A percentile compares a stretch with the other conserved stretches of the same genome.
These are phyloP conservation scores for Corythaixoides concolor DNA, from an alignment of 2,113 vertebrate genomes.

Conservation along the genomic window DNA sequence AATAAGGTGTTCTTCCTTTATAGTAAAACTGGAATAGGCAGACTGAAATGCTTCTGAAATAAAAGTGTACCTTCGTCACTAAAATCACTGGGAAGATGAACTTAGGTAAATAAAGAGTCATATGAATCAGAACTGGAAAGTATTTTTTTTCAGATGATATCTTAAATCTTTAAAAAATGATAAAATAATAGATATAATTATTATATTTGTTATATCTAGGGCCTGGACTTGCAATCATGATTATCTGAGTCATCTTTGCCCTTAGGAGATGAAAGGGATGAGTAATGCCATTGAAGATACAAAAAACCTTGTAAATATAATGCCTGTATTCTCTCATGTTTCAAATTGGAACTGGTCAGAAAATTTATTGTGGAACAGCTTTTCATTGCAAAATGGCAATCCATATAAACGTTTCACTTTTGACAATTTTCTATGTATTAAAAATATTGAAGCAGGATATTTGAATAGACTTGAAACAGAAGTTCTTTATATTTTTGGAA, in stretches of 20 bases:
- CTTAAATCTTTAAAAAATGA: background rate
- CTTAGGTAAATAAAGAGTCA: background rate
- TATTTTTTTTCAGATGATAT: background rate
- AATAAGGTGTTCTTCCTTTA: background rate
- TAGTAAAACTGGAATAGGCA: background rate
- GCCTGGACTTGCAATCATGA: background rate
- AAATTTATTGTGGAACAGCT: background rate
- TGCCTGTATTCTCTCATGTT: background rate
- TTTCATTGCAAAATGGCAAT: background rate
- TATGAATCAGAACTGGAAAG: background rate
- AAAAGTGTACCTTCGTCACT: background rate
- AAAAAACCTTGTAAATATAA: slow-evolving; percentile 22
- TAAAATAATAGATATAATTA: background rate
- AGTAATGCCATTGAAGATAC: background rate
- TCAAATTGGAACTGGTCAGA: background rate
- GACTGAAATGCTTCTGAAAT: background rate
- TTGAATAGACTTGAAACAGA: background rate
- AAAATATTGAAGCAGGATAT: background rate
- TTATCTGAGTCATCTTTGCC: slow-evolving; percentile 16
- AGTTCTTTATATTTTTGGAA: background rate
- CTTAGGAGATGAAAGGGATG: background rate
- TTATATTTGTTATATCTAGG: background rate
- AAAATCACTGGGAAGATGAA: background rate
- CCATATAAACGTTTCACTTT: background rate
- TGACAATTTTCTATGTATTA: background rate